A percentile compares a stretch with the other conserved stretches of the same genome.
These are phyloP conservation scores for Drosophila stalkeri DNA, from an alignment of 2,888 invertebrate species.

Conservation along the genomic window DNA sequence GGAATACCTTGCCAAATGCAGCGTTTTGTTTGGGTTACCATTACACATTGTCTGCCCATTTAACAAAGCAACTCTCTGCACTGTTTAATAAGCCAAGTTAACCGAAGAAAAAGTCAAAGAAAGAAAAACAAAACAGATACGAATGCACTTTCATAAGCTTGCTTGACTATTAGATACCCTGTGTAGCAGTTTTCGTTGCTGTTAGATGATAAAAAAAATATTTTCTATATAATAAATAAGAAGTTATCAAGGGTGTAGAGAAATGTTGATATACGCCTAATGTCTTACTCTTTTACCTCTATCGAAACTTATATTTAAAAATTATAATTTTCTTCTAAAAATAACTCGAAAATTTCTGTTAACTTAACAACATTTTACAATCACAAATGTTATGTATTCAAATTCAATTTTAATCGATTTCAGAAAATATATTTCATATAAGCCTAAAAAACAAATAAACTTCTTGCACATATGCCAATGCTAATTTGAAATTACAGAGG, in stretches of 20 bases:
- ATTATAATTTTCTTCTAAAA: neutral
- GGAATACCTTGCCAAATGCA: constrained; percentile 68
- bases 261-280: neutral
- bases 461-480: neutral
- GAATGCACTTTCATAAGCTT: neutral
- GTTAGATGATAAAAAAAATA: neutral
- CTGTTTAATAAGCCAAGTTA: constrained; percentile 64
- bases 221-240: neutral
- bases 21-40: constrained; percentile 72
- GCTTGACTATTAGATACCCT: neutral
- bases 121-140: no score
- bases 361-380: neutral
- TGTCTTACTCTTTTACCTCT: neutral
- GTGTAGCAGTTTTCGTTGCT: no score
- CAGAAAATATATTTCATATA: neutral
- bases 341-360: neutral
- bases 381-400: neutral
- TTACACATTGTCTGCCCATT: constrained; percentile 59
- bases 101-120: constrained; percentile 20
- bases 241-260: neutral
- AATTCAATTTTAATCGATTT: neutral
- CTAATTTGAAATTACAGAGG: neutral
- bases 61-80: constrained; percentile 47
- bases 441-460: neutral
- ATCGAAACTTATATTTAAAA: neutral